Percentiles rank a stretch among this genome's conserved stretches.
These are phyloP conservation scores for Phrynocephalus versicolor DNA, from an alignment of 2,113 vertebrate species.

Conservation along the genomic window DNA sequence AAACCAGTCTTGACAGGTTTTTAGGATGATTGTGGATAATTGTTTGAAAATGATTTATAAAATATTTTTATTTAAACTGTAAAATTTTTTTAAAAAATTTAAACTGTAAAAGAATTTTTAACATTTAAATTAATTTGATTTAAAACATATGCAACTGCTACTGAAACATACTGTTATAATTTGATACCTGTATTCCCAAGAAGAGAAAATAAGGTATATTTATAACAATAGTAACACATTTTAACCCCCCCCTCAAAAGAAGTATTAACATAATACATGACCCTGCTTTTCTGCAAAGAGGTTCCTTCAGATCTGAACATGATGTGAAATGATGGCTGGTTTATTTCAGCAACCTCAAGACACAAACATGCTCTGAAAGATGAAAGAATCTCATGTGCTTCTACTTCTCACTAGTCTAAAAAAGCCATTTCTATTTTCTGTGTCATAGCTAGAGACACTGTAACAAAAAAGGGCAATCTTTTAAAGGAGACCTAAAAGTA, in stretches of 20 bases:
- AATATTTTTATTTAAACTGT: too few species aligned
- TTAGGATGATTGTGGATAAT: too few species aligned
- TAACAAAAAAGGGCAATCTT: not conserved
- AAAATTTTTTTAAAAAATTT: too few species aligned
- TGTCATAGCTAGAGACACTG: constrained; percentile 20
- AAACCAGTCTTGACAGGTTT: too few species aligned
- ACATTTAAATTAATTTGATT: too few species aligned
- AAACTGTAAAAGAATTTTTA: too few species aligned
- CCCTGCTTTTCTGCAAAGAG: not conserved
- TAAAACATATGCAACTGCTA: not conserved
- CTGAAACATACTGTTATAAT: not conserved
- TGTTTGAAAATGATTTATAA: too few species aligned
- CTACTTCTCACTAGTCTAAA: constrained; percentile 22
- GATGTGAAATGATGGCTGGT: not conserved
- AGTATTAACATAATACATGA: not conserved
- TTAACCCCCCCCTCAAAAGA: not conserved
- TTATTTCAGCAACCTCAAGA: not conserved
- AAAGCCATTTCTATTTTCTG: constrained; percentile 51
- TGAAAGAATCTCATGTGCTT: constrained; percentile 41
- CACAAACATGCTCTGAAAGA: not conserved
- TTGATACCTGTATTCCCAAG: constrained; percentile 40
- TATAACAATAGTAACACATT: not conserved
- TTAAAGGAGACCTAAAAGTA: constrained; percentile 17
- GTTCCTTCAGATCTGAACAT: not conserved
- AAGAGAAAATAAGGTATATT: constrained; percentile 14